phyloP scores from a whole-genome alignment of 1,140 invertebrate genomes.

The Musca domestica region DNA sequence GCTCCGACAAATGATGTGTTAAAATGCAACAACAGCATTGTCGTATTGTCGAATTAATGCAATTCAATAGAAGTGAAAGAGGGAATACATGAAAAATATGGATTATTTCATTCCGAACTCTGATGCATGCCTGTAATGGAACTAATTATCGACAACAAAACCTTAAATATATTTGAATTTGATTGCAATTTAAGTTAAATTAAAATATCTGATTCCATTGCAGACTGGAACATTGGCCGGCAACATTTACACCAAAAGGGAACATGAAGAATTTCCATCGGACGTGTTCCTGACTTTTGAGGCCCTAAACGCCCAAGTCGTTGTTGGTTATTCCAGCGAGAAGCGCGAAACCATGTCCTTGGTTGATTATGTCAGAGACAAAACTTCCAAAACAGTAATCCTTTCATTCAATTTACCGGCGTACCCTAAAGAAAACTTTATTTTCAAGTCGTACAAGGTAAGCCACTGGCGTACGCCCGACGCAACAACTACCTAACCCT shows the following conservation, averaged over 20 bases:
- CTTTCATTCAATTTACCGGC: conserved; percentile 37
- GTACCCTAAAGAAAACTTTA: conserved; percentile 39
- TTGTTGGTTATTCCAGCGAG: conserved; percentile 25
- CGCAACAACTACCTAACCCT: too few relatives aligned
- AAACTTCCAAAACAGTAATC: conserved; percentile 33
- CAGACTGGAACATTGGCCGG: conserved; percentile 69
- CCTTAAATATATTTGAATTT: background rate
- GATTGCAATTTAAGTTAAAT: background rate
- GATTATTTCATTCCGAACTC: too few relatives aligned
- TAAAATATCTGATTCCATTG: background rate
- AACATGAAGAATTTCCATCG: conserved; percentile 69
- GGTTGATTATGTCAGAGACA: conserved; percentile 31
- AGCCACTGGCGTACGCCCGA: too few relatives aligned
- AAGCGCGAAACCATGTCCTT: conserved; percentile 37
- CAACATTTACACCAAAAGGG: conserved; percentile 76
- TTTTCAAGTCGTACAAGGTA: conserved; percentile 60
- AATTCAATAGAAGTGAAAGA: too few relatives aligned
- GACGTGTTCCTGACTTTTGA: conserved; percentile 73
- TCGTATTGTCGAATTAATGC: too few relatives aligned
- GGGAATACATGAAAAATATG: too few relatives aligned
- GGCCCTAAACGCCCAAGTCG: conserved; percentile 60
- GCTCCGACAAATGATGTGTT: too few relatives aligned
- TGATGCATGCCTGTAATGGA: background rate
- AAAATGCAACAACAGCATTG: too few relatives aligned
- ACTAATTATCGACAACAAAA: background rate